Percentiles rank a stretch among this genome's conserved stretches.
These are phyloP conservation scores for Simalia tracyae DNA, from an alignment of 2,797 vertebrate genomes.

Conservation along the genomic window DNA sequence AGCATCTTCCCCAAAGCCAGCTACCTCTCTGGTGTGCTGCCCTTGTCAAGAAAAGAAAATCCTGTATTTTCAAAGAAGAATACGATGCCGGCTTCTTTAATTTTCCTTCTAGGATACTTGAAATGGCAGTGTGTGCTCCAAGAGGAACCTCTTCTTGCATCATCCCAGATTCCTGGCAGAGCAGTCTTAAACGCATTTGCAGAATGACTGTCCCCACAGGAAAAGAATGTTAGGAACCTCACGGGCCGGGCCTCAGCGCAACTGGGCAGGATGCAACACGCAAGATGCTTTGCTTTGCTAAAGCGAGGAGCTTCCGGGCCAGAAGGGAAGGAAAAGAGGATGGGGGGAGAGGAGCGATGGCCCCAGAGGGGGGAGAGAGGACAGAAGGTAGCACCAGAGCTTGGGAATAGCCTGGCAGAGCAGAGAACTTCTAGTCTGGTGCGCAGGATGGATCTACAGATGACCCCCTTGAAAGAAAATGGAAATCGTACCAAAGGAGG, in stretches of 20 bases:
- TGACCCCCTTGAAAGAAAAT: neutral
- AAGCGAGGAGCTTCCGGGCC: neutral
- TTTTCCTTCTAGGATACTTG: neutral
- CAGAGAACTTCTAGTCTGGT: neutral
- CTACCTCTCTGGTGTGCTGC: neutral
- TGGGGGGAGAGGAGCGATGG: neutral
- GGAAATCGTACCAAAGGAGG: neutral
- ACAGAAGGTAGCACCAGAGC: no score
- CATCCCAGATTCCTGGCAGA: neutral
- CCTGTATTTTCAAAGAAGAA: neutral
- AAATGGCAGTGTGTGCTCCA: neutral
- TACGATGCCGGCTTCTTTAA: neutral
- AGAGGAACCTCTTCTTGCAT: neutral
- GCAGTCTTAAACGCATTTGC: slow-evolving; percentile 1
- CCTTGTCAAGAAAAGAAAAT: neutral
- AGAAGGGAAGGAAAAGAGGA: neutral
- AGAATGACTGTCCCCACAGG: neutral
- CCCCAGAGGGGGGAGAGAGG: neutral
- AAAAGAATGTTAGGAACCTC: neutral
- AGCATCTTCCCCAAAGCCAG: neutral
- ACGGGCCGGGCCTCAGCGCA: neutral
- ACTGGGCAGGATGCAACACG: neutral
- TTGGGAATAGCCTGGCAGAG: neutral
- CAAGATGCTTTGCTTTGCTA: neutral
- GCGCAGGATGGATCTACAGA: no score